Base-by-base conservation (phyloP, 2,113 vertebrate species). In the Odocoileus virginianus region DNA sequence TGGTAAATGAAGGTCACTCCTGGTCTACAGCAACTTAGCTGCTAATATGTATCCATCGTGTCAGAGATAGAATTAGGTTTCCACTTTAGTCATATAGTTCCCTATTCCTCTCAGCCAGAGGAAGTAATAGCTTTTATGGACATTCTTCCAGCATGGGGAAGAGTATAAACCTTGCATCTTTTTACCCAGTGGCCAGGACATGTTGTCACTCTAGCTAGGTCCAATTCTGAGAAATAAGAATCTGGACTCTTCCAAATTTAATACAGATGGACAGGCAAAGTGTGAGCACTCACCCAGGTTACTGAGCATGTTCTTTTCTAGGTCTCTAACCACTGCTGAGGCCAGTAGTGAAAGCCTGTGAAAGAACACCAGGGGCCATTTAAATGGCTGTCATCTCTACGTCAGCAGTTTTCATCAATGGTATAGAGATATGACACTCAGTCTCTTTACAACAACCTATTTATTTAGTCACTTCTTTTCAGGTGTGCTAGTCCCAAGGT, bases 161-260 rank as follows among this genome's bases (percentile, higher is more conserved):
- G 87, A 84, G 30, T 54, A 36, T 88, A 94, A 95, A 95, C 50
- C 43, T 94, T 71, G 93, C 12, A 13, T 84, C 64, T 23, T 60
- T 79, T 50, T 85, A 60, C 43, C 28, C 36, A 12, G 55, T 45
- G 58, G 2, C 43, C 8, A 0, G 71, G 30, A 76, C 25, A 54
- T 30, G 28, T 57, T 47, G 55, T 71, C 36, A 40, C 12, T 85
- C 17, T 55, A 76, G 15, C 60, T 83, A 7, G 16, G 30, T 61
- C 57, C n/a, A 87, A 36, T 94, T 95, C 79, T 86, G 84, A 97
- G 47, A 97, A 87, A 55, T 74, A 55, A 85, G 58, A 91, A 58
- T 47, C 30, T 82, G 7, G 58, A 52, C 33, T 88, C 19, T 90
- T 90, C 64, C n/a, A 28, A 30, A 78, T 67, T 17, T 79, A 74